Conservation (phyloP, 2,888 invertebrate species). For the Lottia gigantea region DNA sequence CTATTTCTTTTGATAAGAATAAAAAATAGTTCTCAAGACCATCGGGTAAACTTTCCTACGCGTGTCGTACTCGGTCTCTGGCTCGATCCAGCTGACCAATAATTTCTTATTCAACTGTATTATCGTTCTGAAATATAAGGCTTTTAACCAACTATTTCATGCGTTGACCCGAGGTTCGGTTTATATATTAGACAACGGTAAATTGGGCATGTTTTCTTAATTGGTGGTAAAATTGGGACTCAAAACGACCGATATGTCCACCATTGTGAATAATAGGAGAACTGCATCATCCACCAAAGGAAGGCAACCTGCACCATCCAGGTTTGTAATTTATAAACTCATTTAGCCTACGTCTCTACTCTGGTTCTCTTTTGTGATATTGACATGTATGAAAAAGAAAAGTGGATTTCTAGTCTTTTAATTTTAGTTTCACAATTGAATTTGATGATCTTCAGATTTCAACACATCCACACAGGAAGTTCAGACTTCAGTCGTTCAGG, state of each 20-base stretch:
- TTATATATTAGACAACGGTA: not conserved
- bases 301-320: constrained; percentile 3
- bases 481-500: no score
- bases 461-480: no score
- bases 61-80: constrained; percentile 23
- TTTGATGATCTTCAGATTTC: no score
- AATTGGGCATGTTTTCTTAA: constrained; percentile 8
- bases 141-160: not conserved
- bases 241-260: constrained; percentile 1
- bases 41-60: constrained; percentile 11
- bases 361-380: no score
- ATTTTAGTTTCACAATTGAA: no score
- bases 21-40: no score
- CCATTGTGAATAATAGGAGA: constrained; percentile 4
- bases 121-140: no score
- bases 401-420: no score
- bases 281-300: not conserved
- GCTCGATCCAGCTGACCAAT: constrained; percentile 23
- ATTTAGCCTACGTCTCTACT: no score
- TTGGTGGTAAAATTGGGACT: not conserved
- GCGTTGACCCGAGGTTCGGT: not conserved
- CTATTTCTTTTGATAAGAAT: no score
- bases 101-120: constrained; percentile 13
- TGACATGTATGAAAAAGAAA: no score
- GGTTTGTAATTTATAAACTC: no score